These are phyloP conservation scores for Ammodramus savannarum DNA, from an alignment of 2,113 vertebrate genomes.

Conservation along the genomic window DNA sequence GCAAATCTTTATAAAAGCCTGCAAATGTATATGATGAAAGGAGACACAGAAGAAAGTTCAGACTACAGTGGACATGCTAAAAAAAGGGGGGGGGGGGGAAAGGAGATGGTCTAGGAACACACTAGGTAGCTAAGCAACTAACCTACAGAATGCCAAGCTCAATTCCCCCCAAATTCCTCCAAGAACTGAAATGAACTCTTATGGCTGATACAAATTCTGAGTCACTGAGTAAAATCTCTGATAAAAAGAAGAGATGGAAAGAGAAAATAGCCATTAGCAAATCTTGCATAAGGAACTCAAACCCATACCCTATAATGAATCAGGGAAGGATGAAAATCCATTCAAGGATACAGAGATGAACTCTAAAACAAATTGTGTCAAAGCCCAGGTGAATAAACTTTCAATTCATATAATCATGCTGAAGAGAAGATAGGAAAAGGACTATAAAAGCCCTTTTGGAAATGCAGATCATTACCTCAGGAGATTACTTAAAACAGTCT, in stretches of 20 bases:
- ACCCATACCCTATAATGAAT: neutral
- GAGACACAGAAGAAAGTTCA: neutral
- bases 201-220: neutral
- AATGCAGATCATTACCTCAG: neutral
- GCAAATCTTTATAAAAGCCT: neutral
- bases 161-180: neutral
- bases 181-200: conserved; percentile 4
- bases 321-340: neutral
- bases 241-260: neutral
- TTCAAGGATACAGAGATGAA: neutral
- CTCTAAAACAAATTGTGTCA: neutral
- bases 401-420: neutral
- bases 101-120: neutral
- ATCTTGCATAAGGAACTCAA: neutral
- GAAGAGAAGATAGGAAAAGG: neutral
- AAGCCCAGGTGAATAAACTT: neutral
- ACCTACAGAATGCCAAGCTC: neutral
- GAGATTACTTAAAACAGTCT: neutral
- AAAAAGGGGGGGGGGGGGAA: neutral
- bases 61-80: neutral
- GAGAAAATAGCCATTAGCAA: neutral
- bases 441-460: neutral
- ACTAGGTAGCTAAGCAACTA: conserved; percentile 37
- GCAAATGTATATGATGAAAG: neutral
- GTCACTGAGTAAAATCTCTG: neutral